Evolutionary conservation across 2,888 invertebrate species (phyloP).

Genomic region (Leptopilina drosophilae): DNA sequence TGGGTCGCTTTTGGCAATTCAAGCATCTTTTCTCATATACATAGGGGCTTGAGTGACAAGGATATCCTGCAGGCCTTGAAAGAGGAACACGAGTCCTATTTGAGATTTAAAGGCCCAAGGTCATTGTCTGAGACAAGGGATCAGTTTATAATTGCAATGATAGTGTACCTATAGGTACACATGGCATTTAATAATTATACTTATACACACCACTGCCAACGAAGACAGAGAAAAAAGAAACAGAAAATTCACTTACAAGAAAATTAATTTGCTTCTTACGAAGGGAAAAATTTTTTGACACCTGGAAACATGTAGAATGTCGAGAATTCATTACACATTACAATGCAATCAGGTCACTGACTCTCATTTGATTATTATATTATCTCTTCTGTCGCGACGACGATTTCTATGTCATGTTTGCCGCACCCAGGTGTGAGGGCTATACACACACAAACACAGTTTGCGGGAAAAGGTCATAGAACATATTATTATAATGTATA

Average conservation of each 20-base stretch:
- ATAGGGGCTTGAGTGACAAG: constrained; percentile 19
- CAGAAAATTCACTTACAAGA: too few relatives aligned
- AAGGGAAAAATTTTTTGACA: constrained; percentile 44
- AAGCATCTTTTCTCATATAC: not conserved
- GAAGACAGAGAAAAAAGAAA: too few relatives aligned
- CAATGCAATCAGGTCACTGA: constrained; percentile 55
- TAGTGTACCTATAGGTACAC: too few relatives aligned
- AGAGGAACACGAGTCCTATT: constrained; percentile 34
- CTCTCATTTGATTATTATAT: constrained; percentile 57
- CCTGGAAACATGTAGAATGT: constrained; percentile 56
- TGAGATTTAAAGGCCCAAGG: constrained; percentile 35
- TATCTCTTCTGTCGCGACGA: constrained; percentile 42
- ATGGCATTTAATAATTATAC: too few relatives aligned
- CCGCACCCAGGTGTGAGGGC: constrained; percentile 48
- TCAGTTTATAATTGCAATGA: too few relatives aligned
- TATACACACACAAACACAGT: not conserved
- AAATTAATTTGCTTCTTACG: too few relatives aligned
- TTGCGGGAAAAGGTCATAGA: constrained; percentile 20
- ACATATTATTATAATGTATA: constrained; percentile 6
- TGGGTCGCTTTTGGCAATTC: constrained; percentile 13
- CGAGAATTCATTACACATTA: constrained; percentile 59
- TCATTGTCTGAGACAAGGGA: not conserved
- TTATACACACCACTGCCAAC: too few relatives aligned
- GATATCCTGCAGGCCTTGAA: constrained; percentile 38
- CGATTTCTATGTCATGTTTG: constrained; percentile 54